A percentile compares a stretch with the other conserved stretches of the same genome.
These are phyloP conservation scores for Iguana delicatissima DNA, from an alignment of 2,797 vertebrate species.

Conservation along the genomic window DNA sequence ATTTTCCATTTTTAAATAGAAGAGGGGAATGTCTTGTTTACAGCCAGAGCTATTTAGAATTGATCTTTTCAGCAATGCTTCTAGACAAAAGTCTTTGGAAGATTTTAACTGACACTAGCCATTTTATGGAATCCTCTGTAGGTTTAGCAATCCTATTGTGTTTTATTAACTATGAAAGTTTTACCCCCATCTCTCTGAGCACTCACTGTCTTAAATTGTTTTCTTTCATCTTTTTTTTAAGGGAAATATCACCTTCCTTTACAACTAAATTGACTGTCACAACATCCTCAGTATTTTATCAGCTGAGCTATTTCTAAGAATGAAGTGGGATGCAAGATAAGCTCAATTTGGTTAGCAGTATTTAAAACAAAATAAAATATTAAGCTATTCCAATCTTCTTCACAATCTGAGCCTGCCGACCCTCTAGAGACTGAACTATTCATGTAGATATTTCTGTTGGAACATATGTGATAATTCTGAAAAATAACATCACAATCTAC, in stretches of 20 bases:
- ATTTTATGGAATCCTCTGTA: slow-evolving; percentile 59
- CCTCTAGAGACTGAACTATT: not conserved
- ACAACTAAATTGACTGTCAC: slow-evolving; percentile 44
- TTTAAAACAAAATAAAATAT: slow-evolving; percentile 41
- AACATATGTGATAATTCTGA: not conserved
- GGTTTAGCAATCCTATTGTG: slow-evolving; percentile 60
- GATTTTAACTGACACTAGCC: slow-evolving; percentile 53
- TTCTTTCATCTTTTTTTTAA: slow-evolving; percentile 34
- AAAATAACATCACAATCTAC: not conserved
- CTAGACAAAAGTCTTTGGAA: slow-evolving; percentile 53
- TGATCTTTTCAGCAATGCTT: slow-evolving; percentile 47
- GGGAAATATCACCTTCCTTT: slow-evolving; percentile 39
- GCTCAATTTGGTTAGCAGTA: not conserved
- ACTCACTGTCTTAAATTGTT: slow-evolving; percentile 37
- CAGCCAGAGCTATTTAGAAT: slow-evolving; percentile 60
- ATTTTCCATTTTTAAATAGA: slow-evolving; percentile 48
- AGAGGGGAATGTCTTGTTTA: slow-evolving; percentile 57
- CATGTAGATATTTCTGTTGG: slow-evolving; percentile 1
- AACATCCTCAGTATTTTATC: slow-evolving; percentile 4
- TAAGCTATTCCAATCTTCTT: not conserved
- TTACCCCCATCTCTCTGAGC: slow-evolving; percentile 45
- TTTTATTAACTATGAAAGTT: slow-evolving; percentile 63
- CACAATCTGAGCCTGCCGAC: not conserved
- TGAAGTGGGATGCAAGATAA: slow-evolving; percentile 36
- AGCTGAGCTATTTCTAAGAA: slow-evolving; percentile 40